Base-by-base conservation (phyloP, 2,113 vertebrate genomes). In the Chauna torquata region DNA sequence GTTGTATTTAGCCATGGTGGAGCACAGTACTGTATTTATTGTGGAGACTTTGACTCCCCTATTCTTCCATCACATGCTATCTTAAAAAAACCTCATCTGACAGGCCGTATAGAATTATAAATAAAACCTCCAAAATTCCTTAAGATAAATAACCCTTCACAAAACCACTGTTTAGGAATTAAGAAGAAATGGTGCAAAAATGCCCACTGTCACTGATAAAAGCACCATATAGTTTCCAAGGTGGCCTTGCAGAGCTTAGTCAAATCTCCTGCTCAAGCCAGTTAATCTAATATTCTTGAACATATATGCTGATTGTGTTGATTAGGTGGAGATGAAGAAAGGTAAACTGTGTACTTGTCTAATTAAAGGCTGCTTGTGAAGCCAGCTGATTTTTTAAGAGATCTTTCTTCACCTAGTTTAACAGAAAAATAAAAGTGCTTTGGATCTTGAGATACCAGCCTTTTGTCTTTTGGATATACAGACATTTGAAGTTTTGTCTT, bases 111-210 rank as follows among this genome's bases (percentile, higher is more conserved):
- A 5, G 66, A 64, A 84, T 25, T 23, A 45, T 47, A 59, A 45
- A 50, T 5, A 69, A 82, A 3, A 3, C 4, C 44, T 16, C 47
- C 15, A 59, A 42, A 59, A 42, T 76, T 75, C 23, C 20, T 9
- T 7, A 10, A 44, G 15, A 9, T 49, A 14, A 82, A 18, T 8
- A n/a, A 7, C 2, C 2, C 6, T 0, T 3, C 9, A 8, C 2
- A 17, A 15, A 5, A 11, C 12, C 58, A 0, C 23, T 64, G 50
- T 74, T 77, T 66, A 12, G 14, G 16, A 28, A 6, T 81, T 94
- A 68, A 36, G 36, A 59, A 66, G 38, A 58, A 92, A 64, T 38
- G 6, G 8, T 14, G 8, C 34, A 65, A 59, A 91, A 84, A 27
- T 71, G 5, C 5, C 47, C 27, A 55, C 11, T 32, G 25, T 36